Conservation (phyloP, 2,888 invertebrate genomes). For the Thera britannica region DNA sequence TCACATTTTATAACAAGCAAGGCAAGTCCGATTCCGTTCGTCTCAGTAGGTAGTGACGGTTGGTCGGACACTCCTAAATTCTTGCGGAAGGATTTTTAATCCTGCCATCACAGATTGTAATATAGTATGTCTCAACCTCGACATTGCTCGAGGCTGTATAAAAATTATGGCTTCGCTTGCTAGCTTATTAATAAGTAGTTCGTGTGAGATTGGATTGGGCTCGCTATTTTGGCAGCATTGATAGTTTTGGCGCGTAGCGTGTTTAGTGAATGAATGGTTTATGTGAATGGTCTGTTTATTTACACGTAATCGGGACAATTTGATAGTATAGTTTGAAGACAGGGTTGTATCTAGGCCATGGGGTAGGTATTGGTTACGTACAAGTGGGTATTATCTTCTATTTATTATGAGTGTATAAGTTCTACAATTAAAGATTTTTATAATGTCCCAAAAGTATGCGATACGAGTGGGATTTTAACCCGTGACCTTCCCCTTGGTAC, state of each 20-base stretch:
- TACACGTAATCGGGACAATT: conserved; percentile 43
- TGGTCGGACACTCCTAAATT: conserved; percentile 80
- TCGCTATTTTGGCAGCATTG: conserved; percentile 66
- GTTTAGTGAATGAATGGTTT: conserved; percentile 56
- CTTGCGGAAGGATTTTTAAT: conserved; percentile 79
- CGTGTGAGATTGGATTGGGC: conserved; percentile 20
- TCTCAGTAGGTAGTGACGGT: conserved; percentile 48
- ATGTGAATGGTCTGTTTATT: conserved; percentile 59
- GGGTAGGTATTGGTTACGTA: background rate
- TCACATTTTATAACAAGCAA: conserved; percentile 82
- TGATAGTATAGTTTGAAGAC: conserved; percentile 38
- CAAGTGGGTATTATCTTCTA: no score
- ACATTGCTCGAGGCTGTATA: conserved; percentile 65
- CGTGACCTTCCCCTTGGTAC: no score
- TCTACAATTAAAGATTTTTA: no score
- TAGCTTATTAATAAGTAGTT: conserved; percentile 53
- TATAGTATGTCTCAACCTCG: conserved; percentile 52
- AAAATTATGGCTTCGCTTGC: conserved; percentile 32
- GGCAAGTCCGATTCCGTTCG: conserved; percentile 78
- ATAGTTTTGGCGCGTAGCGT: conserved; percentile 59
- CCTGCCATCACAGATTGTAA: conserved; percentile 43
- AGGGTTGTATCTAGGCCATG: conserved; percentile 19
- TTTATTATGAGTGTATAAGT: no score
- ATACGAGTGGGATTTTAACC: no score
- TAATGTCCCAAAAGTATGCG: no score